These are phyloP conservation scores for Enteromius unitaeniatus DNA, from an alignment of 2,797 vertebrate species.

Conservation along the genomic window DNA sequence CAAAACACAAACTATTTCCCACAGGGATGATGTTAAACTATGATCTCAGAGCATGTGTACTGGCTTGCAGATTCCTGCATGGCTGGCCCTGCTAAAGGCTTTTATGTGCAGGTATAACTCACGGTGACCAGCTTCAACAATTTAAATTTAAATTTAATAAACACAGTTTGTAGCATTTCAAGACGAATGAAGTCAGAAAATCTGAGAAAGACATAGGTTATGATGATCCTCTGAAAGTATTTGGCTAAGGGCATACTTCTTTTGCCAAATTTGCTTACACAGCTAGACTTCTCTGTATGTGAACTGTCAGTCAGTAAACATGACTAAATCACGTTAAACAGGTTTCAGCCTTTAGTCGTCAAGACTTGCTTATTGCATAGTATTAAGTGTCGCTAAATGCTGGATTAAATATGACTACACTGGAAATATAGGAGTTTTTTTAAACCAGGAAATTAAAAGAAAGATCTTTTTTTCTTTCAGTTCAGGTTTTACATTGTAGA, in stretches of 20 bases:
- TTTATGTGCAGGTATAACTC: constrained; percentile 7
- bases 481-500: background rate
- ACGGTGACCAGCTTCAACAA: background rate
- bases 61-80: constrained; percentile 44
- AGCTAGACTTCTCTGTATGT: constrained; percentile 14
- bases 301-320: constrained; percentile 46
- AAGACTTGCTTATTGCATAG: constrained; percentile 5
- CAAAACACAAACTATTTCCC: constrained; percentile 40
- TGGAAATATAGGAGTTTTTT: background rate
- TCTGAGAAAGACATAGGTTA: background rate
- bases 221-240: constrained; percentile 32
- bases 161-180: background rate
- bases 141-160: no score
- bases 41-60: constrained; percentile 43
- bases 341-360: constrained; percentile 51
- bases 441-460: background rate
- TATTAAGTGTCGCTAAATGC: constrained; percentile 35
- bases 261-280: constrained; percentile 33
- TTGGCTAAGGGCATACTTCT: constrained; percentile 7
- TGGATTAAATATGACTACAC: background rate
- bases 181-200: background rate
- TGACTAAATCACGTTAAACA: constrained; percentile 55
- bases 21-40: background rate
- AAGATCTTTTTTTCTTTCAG: background rate
- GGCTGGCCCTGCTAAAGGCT: background rate